phyloP scores from a whole-genome alignment of 2,888 invertebrate genomes.

The Caenorhabditis sp. region DNA sequence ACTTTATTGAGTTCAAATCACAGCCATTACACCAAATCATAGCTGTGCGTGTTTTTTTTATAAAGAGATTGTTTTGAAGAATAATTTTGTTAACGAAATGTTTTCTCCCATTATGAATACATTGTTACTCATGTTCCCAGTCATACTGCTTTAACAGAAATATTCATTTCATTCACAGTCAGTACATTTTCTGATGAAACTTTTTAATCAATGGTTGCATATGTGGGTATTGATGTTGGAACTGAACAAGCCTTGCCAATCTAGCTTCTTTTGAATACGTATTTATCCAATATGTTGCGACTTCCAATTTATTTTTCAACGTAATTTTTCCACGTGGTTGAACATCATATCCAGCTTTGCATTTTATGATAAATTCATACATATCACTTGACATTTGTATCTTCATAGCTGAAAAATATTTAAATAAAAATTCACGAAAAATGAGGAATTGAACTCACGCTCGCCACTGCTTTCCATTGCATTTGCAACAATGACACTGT shows the following conservation, averaged over 20 bases:
- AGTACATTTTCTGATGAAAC: neutral
- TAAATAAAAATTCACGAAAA: neutral
- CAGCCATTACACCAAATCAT: too few relatives aligned
- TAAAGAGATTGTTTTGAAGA: too few relatives aligned
- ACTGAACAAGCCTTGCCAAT: constrained; percentile 18
- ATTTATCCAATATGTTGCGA: constrained; percentile 42
- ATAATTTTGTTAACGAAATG: too few relatives aligned
- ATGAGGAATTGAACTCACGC: constrained; percentile 23
- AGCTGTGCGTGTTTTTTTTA: too few relatives aligned
- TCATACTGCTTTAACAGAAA: too few relatives aligned
- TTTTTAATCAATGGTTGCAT: constrained; percentile 26
- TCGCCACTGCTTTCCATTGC: constrained; percentile 55
- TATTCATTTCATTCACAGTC: too few relatives aligned
- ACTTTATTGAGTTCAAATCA: too few relatives aligned
- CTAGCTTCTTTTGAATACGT: constrained; percentile 29
- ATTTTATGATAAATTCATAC: constrained; percentile 39
- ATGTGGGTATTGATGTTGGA: constrained; percentile 25
- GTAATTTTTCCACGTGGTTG: constrained; percentile 40
- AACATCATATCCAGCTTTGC: constrained; percentile 41
- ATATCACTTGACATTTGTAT: constrained; percentile 46
- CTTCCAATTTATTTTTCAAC: constrained; percentile 36
- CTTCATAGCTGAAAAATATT: constrained; percentile 44
- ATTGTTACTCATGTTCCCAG: too few relatives aligned
- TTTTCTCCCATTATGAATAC: too few relatives aligned
- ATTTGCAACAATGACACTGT: constrained; percentile 48